Evolutionary conservation across 2,888 invertebrate species (phyloP), one percentile per base, ranked within the genome.

Genomic region (Tanaodytes sp.): DNA sequence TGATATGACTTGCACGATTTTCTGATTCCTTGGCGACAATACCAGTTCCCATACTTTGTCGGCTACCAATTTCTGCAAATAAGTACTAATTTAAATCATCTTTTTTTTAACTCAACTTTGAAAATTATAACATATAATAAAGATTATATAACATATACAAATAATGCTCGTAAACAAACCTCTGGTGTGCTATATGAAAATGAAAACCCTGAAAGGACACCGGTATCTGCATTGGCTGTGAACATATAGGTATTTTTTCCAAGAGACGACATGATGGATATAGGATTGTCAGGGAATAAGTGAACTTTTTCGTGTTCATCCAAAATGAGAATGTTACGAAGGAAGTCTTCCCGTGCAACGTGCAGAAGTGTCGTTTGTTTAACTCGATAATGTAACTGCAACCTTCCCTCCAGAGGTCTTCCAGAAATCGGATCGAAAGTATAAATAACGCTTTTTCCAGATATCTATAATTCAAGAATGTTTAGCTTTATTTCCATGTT

Each of bases 351-450:
- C 76, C 93, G 92, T 0, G 90, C 86, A 66, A 88, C 89, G 9
- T 91, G 91, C 54, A 96, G 82, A 61, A 95, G 79, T 68, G 92
- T 88, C 11, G 91, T 89, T 84, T 97, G 97, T 76, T 91, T 89
- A 55, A 96, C 88, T 80, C 88, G 89, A 79, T 89, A 91, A 74
- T 88, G 88, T 19, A 95, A 84, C 51, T 86, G 86, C 51, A 87
- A 81, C 0, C 87, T 74, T 1, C 88, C 87, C 67, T 88, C 89
- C 0, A 89, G 81, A 11, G 89, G 86, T 37, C 89, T 88, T 5
- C 99, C 99, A 49, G 91, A 93, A 71, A 98, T 93, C 0, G 98
- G 98, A 87, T 99, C 94, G 83, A 99, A 92, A 12, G 91, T 90
- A 73, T 91, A 90, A 16, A 96, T 80, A n/a, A 93, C 82, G 2